A percentile compares a stretch with the other conserved stretches of the same genome.
phyloP scores from a whole-genome alignment of 2,888 invertebrate species.

The Plagodis dolabraria region DNA sequence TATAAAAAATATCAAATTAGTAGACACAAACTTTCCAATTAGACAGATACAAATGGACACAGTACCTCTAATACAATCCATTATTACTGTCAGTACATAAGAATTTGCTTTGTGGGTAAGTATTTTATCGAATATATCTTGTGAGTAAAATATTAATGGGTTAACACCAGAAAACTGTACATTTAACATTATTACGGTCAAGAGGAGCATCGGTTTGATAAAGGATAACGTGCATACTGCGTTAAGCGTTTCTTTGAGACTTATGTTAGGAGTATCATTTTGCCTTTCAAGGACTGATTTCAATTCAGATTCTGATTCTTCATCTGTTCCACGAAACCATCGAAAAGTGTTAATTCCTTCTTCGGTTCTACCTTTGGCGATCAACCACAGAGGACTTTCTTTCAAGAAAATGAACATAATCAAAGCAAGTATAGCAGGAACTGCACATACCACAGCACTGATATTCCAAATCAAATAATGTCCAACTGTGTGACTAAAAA shows the following conservation, averaged over 20 bases:
- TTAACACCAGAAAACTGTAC: slow-evolving; percentile 18
- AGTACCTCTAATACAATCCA: slow-evolving; percentile 2
- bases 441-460: slow-evolving; percentile 11
- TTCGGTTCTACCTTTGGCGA: slow-evolving; percentile 44
- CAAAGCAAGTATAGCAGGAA: slow-evolving; percentile 11
- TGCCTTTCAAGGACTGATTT: slow-evolving; percentile 26
- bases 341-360: slow-evolving; percentile 44
- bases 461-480: slow-evolving; percentile 19
- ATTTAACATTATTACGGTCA: slow-evolving; percentile 10
- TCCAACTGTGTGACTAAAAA: slow-evolving; percentile 21
- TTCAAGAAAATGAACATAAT: slow-evolving; percentile 33
- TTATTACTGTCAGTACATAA: slow-evolving; percentile 14
- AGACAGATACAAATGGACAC: too few species aligned
- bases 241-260: slow-evolving; percentile 9
- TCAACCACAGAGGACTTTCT: slow-evolving; percentile 55
- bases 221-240: slow-evolving; percentile 12
- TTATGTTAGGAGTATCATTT: slow-evolving; percentile 9
- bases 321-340: slow-evolving; percentile 47
- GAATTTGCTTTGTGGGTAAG: slow-evolving; percentile 19
- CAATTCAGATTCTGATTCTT: slow-evolving; percentile 42
- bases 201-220: slow-evolving; percentile 14
- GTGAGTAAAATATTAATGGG: slow-evolving; percentile 20
- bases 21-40: too few species aligned
- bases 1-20: too few species aligned
- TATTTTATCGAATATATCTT: slow-evolving; percentile 13